Evolutionary conservation across 2,888 invertebrate species (phyloP), one percentile per base, ranked within the genome.

Genomic region (Lithophane semibrunnea): DNA sequence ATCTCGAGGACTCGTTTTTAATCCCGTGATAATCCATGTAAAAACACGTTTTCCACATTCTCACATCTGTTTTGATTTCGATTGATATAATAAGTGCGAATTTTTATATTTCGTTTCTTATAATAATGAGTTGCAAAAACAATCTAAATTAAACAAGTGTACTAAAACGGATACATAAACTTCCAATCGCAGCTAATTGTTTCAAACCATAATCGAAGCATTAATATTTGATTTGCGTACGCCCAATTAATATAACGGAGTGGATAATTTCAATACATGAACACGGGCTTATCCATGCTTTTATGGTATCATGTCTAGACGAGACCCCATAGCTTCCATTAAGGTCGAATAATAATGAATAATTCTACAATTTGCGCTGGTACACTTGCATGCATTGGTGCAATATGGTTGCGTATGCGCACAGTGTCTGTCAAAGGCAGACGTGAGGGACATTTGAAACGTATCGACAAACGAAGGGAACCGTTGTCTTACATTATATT

Each of bases 371-470:
- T 91, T 89, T 89, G 86, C 87, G 80, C 82, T 87, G 90, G 89
- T 91, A 92, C 91, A 92, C 88, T 92, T 91, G 91, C 92, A 93
- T 93, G 90, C 89, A 90, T 90, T 89, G 86, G 85, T 91, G 90
- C 91, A 90, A 84, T 80, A 86, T 77, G 68, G 84, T 91, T 92
- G 86, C 87, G 92, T 93, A 93, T 93, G 93, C 93, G 88, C 83
- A 75, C 71, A 76, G 87, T 85, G 86, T 86, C 85, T 79, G 73
- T 76, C 84, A 79, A 77, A 78, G 77, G 71, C 77, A 84, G 80
- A 93, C 93, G 94, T 93, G 93, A 90, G 79, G 67, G 69, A 90
- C 91, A 92, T 93, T 85, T 84, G 84, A 88, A 92, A 86, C 88
- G 75, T 85, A 76, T 73, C 72, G 72, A 85, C 86, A 86, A 82